phyloP scores from a whole-genome alignment of 2,113 vertebrate genomes.

The Polyodon spathula region DNA sequence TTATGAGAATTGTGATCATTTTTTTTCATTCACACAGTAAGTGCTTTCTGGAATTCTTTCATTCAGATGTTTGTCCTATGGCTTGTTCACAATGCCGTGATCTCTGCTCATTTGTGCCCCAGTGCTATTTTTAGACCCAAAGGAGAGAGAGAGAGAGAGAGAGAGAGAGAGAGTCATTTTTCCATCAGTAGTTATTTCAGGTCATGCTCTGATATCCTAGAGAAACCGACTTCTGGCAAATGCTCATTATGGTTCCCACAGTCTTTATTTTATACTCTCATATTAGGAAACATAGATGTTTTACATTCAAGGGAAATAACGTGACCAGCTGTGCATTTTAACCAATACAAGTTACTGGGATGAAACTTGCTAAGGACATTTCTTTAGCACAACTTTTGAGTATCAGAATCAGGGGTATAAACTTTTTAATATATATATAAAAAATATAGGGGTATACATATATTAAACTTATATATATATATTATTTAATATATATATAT shows the following conservation, averaged over 20 bases:
- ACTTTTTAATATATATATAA: no score
- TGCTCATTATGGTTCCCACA: slow-evolving; percentile 47
- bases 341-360: no score
- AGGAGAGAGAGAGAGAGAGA: slow-evolving; percentile 47
- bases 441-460: no score
- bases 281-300: slow-evolving; percentile 17
- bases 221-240: no score
- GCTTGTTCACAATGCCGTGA: slow-evolving; percentile 35
- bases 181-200: slow-evolving; percentile 42
- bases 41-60: slow-evolving; percentile 45
- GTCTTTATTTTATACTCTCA: slow-evolving; percentile 30
- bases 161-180: slow-evolving; percentile 35
- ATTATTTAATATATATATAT: no score
- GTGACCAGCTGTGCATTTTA: no score
- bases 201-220: slow-evolving; percentile 28
- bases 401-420: no score
- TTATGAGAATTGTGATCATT: slow-evolving; percentile 55
- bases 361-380: no score
- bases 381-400: no score
- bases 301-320: slow-evolving; percentile 6
- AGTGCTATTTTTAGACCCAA: slow-evolving; percentile 45
- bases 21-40: slow-evolving; percentile 11
- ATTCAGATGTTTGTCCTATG: slow-evolving; percentile 48
- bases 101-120: slow-evolving; percentile 44
- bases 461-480: no score